Evolutionary conservation across 2,888 invertebrate species (phyloP).

Genomic region (Pollenia amentaria): DNA sequence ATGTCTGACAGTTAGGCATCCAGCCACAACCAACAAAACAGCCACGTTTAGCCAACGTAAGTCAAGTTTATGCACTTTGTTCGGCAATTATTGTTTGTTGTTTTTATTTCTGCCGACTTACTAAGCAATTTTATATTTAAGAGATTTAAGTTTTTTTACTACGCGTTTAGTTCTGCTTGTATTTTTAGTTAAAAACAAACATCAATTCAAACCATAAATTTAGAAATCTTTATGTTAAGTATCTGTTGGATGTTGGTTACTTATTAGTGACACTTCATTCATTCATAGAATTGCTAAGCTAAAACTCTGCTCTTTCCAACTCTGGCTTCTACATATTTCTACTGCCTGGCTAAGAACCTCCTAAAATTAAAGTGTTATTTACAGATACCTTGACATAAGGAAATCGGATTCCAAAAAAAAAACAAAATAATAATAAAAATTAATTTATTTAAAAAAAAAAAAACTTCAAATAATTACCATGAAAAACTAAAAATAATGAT

Average conservation of each 20-base stretch:
- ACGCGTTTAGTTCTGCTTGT: background rate
- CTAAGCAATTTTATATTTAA: slow-evolving; percentile 38
- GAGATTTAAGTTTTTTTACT: background rate
- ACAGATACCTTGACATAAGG: slow-evolving; percentile 39
- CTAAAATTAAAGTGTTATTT: slow-evolving; percentile 43
- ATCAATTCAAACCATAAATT: slow-evolving; percentile 16
- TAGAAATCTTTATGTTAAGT: slow-evolving; percentile 45
- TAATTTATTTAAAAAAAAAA: background rate
- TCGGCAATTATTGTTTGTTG: slow-evolving; percentile 33
- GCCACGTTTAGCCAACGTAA: slow-evolving; percentile 45
- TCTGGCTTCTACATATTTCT: background rate
- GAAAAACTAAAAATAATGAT: slow-evolving; percentile 1
- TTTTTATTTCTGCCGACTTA: slow-evolving; percentile 5
- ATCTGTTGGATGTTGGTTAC: slow-evolving; percentile 23
- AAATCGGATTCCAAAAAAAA: background rate
- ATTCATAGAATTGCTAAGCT: slow-evolving; percentile 21
- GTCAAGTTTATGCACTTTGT: slow-evolving; percentile 72
- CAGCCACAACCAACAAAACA: background rate
- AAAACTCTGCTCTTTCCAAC: background rate
- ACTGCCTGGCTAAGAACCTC: slow-evolving; percentile 8
- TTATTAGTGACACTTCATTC: slow-evolving; percentile 39
- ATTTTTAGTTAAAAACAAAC: slow-evolving; percentile 21
- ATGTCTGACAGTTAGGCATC: slow-evolving; percentile 7
- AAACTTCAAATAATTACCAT: background rate
- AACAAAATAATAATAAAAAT: slow-evolving; percentile 2